Base-by-base conservation (phyloP, 2,888 invertebrate species). In the Rhamnusium bicolor region DNA sequence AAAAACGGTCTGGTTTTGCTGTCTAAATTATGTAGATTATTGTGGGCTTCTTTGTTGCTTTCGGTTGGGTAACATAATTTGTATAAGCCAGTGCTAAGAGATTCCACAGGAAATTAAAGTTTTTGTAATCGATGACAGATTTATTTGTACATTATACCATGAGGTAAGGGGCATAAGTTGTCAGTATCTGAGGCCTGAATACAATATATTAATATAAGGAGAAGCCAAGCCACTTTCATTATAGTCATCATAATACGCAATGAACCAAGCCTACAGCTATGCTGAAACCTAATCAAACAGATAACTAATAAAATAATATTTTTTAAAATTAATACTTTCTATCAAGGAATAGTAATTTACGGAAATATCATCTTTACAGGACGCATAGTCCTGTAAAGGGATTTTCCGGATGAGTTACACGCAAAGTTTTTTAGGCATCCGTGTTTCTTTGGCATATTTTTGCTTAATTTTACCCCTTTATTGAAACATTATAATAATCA, bases 31-130 rank as follows among this genome's bases (percentile, higher is more conserved):
- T 40, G 40, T 51, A 21, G 61, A 61, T 46, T 61, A 21, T 61
- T 40, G 46, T 21, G 21, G 40, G 46, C 18, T 14, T 14, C 24
- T 61, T 61, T 61, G 46, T 61, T 7, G 18, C 19, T n/a, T 46
- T 61, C 14, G 19, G 46, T 21, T 46, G 16, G 56, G 27, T 24
- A 61, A 18, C 61, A 46, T 65, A 65, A 68, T 68, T 68, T 24
- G 46, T 47, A 68, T 58, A 46, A 56, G 56, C 46, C 46, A 18
- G 66, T 56, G 27, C 46, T 69, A 69, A 69, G 69, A 69, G 61
- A 51, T 60, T 60, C 47, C 60, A 51, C 69, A 27, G 69, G 69
- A 69, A 69, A 69, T 69, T 69, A 49, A 58, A 51, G 60, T 49
- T 69, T 60, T 61, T 65, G 51, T 61, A 29, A 49, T 61, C 58